Evolutionary conservation across 64 coral and sea anemone genomes (phyloP).

Genomic region (Stichodactyla mertensii): DNA sequence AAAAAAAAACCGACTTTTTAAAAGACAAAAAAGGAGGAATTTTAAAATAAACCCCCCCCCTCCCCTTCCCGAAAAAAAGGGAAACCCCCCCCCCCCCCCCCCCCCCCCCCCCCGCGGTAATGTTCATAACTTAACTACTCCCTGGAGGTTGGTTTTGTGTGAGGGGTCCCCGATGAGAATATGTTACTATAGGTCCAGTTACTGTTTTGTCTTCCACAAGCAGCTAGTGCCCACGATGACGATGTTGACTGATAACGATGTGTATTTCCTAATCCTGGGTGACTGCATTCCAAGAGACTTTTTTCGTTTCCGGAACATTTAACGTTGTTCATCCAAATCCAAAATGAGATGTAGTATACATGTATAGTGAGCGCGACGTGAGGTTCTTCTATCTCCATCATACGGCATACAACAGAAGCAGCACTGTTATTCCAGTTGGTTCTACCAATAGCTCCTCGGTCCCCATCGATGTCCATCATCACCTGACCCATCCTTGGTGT

Average conservation of each 20-base stretch:
- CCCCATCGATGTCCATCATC: background rate
- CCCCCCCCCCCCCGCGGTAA: too few relatives aligned
- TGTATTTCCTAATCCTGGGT: background rate
- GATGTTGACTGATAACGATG: background rate
- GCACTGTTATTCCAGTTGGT: background rate
- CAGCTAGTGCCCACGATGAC: background rate
- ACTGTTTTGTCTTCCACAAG: background rate
- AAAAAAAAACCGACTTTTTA: too few relatives aligned
- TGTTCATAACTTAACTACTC: background rate
- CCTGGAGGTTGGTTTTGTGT: background rate
- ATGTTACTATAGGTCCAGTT: background rate
- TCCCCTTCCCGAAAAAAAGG: too few relatives aligned
- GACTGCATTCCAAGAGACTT: background rate
- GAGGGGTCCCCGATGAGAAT: background rate
- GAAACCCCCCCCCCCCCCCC: too few relatives aligned
- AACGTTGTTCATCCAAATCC: background rate
- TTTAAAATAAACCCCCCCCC: too few relatives aligned
- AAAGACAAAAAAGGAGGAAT: too few relatives aligned
- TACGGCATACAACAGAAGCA: background rate
- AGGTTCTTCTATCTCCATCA: background rate
- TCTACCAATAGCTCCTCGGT: background rate
- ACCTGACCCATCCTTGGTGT: background rate
- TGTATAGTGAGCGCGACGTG: background rate
- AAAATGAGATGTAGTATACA: rapidly evolving
- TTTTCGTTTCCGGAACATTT: background rate